Base-by-base conservation (phyloP, 2,113 vertebrate genomes). In the Oryzias javanicus region DNA sequence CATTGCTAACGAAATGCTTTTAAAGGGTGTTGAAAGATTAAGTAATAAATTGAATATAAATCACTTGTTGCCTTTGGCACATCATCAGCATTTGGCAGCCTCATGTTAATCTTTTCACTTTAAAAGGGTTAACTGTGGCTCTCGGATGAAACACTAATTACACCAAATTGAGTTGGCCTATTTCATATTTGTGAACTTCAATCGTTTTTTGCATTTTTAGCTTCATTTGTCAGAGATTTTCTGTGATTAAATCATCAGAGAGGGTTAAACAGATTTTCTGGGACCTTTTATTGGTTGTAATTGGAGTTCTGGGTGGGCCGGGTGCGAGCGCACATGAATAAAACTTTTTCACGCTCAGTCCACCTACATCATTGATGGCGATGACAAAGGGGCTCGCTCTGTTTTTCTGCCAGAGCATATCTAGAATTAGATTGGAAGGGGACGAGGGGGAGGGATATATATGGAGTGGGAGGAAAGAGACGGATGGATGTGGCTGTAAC, bases 391-490 rank as follows among this genome's bases (percentile, higher is more conserved):
- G 76, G 76, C 70, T 58, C 72, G 67, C 73, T 66, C 80, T 81
- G 83, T 86, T 83, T 76, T 88, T 89, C 82, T 85, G 74, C 70
- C 80, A 60, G 55, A 60, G 87, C 79, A 81, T 90, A 87, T 87
- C 83, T 88, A 79, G 88, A 83, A 89, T 92, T 83, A 89, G 75
- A 88, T 88, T 88, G 85, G 78, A 88, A 88, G 80, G 72, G 44
- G 72, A 75, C 71, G 75, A 61, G 70, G 57, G 73, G 78, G 76
- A 81, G 80, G 76, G 59, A 67, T 71, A 55, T 76, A 67, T 73
- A 80, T 71, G 57, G 64, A 78, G 85, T 86, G 84, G 82, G 89
- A 81, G 85, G 85, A 85, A 85, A 86, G 79, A 83, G 88, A 86
- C 70, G 45, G 84, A 86, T 78, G 56, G 81, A 84, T 81, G 83